Evolutionary conservation across 2,888 invertebrate genomes (phyloP), one percentile per base, ranked within the genome.

Genomic region (Biston stratarius): DNA sequence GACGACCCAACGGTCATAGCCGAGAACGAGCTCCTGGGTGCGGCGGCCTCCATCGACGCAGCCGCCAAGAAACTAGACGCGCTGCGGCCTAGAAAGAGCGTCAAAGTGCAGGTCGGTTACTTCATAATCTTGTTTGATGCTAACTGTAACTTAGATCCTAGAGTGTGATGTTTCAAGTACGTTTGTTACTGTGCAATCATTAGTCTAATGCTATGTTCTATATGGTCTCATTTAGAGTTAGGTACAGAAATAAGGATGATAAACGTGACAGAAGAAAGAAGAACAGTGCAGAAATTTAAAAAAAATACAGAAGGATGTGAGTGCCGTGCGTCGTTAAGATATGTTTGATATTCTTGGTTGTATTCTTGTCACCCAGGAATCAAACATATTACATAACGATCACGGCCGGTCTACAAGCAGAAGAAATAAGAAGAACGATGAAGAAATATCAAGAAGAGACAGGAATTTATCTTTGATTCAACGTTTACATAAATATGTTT

Each of bases 281-380:
- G 70, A 76, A 70, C 65, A 67, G 55, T 8, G 57, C 64, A 74
- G 69, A 74, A 64, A 36, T n/a, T n/a, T 24, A 69, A 70, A 49
- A 64, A 44, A 24, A 38, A 42, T 11, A 10, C 1, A 53, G 33
- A 40, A 7, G 48, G 10, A 6, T 49, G 14, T 56, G 49, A 67
- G 74, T 80, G 85, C 81, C 86, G 78, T 77, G 86, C 65, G 86
- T 85, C 91, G 95, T 96, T 97, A 94, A 99, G 99, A 99, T 99
- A 99, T 99, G 99, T 99, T 99, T 99, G 99, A 99, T 99, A 99
- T 99, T 99, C 99, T 99, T 99, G 99, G 99, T 99, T 99, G 98
- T 98, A 71, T 95, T 94, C 94, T 79, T 94, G 95, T 96, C 98
- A 98, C 98, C 99, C 99, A 96, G 97, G 98, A 98, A 97, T 98